Base-by-base conservation (phyloP, 2,113 vertebrate genomes). In the Argyrosomus japonicus region DNA sequence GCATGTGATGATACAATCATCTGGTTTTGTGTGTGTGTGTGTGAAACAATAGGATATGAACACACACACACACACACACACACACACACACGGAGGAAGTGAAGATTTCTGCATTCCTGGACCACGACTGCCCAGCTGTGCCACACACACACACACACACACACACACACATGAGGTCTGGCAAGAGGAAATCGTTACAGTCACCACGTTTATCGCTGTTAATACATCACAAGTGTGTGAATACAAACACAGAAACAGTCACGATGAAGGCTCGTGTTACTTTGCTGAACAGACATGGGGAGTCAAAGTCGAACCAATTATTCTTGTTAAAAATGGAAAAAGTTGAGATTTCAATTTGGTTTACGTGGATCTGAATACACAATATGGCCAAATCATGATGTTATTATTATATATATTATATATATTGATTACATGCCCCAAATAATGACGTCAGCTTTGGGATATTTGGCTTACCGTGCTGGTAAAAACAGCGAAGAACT, bases 21-120 rank as follows among this genome's bases (percentile, higher is more conserved):
- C 71, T 80, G 50, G 68, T 68, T 75, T 54, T 72, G 65, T 81
- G 76, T 81, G 74, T 68, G 53, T 27, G 18, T 65, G 62, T 73
- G 36, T 80, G 75, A 92, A 92, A 94, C 93, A 93, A 93, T 93
- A 76, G 91, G 70, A 88, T 77, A 78, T 23, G 69, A 75, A 53
- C 21, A 84, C 67, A 43, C 83, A 65, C 65, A 58, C 67, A 78
- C 63, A 48, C 65, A 80, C 21, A 84, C 67, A 43, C 83, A 65
- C 65, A 58, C 67, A 78, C 63, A 48, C 65, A 80, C 53, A 75
- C 23, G 54, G 40, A 93, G 92, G 92, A 93, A 92, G 90, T 88
- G 40, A 83, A 45, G 82, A 91, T 77, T 85, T 65, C 79, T 84
- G 87, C 89, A 92, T 93, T 93, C 91, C 88, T 75, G 82, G 13